Evolutionary conservation across 2,797 vertebrate genomes (phyloP).

Genomic region (Carduelis carduelis): DNA sequence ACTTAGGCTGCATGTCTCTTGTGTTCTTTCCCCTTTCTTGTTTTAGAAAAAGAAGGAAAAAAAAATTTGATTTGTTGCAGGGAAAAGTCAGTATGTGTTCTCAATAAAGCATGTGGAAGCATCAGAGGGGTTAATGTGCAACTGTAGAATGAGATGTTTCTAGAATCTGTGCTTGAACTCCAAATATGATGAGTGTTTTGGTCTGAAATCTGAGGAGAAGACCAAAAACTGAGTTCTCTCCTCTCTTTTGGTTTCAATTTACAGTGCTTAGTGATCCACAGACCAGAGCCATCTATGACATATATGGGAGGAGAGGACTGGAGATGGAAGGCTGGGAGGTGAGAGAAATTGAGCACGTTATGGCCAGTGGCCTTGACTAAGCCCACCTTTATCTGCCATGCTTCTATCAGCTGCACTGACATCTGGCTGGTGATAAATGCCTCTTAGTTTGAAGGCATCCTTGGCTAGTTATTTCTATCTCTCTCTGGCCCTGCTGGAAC

Average conservation of each 20-base stretch:
- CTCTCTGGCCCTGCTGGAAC: background rate
- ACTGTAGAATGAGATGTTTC: background rate
- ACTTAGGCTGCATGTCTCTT: background rate
- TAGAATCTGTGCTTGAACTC: background rate
- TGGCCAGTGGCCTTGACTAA: background rate
- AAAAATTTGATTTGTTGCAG: accelerated
- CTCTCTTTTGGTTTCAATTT: conserved; percentile 59
- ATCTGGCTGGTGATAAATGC: background rate
- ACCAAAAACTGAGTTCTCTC: background rate
- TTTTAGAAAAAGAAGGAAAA: background rate
- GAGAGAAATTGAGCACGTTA: conserved; percentile 46
- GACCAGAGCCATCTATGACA: conserved; percentile 96
- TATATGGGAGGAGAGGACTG: conserved; percentile 96
- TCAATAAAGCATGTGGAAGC: background rate
- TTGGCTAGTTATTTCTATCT: background rate
- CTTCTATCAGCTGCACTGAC: background rate
- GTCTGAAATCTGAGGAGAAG: background rate
- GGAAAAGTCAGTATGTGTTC: background rate
- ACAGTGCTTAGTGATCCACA: conserved; percentile 96
- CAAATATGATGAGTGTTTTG: background rate
- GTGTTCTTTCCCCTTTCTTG: background rate
- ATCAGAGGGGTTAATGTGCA: background rate
- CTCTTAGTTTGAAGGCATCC: background rate
- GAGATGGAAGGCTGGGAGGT: conserved; percentile 99
- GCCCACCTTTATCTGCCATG: background rate